Conservation (phyloP, 2,888 invertebrate species). For the Sinopyrophorus schimmeli region DNA sequence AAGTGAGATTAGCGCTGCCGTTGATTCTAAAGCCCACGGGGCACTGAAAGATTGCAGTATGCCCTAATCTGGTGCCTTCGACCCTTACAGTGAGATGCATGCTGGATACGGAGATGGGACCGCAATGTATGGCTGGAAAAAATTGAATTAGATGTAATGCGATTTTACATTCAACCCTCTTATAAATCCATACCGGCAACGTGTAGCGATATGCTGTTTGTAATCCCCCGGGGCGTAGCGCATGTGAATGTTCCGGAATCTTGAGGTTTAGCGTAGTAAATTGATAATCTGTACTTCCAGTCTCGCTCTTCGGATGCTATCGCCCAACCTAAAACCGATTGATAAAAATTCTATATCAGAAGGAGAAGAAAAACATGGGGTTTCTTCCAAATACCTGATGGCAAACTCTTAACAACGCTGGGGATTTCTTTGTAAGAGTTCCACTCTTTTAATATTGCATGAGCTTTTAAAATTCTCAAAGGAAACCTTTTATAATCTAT, state of each 20-base stretch:
- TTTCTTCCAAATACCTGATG: constrained; percentile 8
- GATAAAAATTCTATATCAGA: constrained; percentile 11
- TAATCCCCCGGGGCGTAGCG: constrained; percentile 77
- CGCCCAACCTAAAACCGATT: constrained; percentile 67
- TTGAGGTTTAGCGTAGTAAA: constrained; percentile 79
- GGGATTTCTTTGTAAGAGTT: constrained; percentile 6
- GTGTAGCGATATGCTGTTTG: constrained; percentile 72
- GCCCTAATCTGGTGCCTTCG: constrained; percentile 79
- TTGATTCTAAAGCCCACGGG: constrained; percentile 77
- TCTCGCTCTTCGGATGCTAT: constrained; percentile 74
- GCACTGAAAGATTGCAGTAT: constrained; percentile 76
- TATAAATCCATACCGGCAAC: constrained; percentile 70
- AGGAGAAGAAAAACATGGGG: constrained; percentile 1
- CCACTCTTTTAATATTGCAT: constrained; percentile 22
- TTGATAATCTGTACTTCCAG: constrained; percentile 78
- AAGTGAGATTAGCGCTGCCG: constrained; percentile 77
- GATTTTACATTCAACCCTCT: constrained; percentile 10
- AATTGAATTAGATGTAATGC: constrained; percentile 23
- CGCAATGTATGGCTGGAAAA: constrained; percentile 64
- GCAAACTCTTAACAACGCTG: constrained; percentile 4
- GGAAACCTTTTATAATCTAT: constrained; percentile 16
- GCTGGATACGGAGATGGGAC: constrained; percentile 63
- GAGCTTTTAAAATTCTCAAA: constrained; percentile 19
- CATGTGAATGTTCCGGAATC: constrained; percentile 86
- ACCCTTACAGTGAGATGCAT: constrained; percentile 70